Evolutionary conservation across 1,140 invertebrate species (phyloP).

Genomic region (Drosophila nigromelanica): DNA sequence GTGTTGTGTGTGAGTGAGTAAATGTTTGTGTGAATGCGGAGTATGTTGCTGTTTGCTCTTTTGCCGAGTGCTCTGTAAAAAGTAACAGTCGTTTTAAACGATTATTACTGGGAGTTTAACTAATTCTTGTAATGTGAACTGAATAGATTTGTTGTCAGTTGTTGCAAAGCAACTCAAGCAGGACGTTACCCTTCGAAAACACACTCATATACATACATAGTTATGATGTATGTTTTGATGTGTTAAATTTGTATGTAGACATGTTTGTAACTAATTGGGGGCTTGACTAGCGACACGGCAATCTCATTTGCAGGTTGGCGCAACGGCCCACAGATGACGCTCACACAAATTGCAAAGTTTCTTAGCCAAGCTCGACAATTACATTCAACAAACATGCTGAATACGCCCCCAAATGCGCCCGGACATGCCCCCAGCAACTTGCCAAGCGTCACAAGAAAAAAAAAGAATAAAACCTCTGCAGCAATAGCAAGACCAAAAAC

Average conservation of each 20-base stretch:
- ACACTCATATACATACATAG: background rate
- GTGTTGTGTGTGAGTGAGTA: slow-evolving; percentile 12
- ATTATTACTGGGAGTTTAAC: slow-evolving; percentile 27
- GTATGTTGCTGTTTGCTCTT: slow-evolving; percentile 37
- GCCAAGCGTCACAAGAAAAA: slow-evolving; percentile 40
- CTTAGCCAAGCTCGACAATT: slow-evolving; percentile 50
- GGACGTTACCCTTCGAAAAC: slow-evolving; percentile 26
- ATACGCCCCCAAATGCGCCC: slow-evolving; percentile 54
- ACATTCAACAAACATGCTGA: slow-evolving; percentile 47
- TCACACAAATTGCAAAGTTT: slow-evolving; percentile 36
- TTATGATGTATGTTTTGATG: background rate
- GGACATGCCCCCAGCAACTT: slow-evolving; percentile 48
- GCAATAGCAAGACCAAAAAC: background rate
- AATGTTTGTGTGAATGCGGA: slow-evolving; percentile 25
- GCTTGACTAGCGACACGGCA: slow-evolving; percentile 14
- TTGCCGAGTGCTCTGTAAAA: slow-evolving; percentile 8
- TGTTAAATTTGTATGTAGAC: background rate
- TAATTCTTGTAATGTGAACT: slow-evolving; percentile 4
- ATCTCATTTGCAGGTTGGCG: slow-evolving; percentile 15
- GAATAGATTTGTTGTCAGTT: slow-evolving; percentile 3
- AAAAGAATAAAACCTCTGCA: slow-evolving; percentile 21
- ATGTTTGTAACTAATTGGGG: slow-evolving; percentile 26
- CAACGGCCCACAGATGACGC: slow-evolving; percentile 54
- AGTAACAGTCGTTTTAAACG: slow-evolving; percentile 23
- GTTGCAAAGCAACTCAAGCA: slow-evolving; percentile 17